Percentiles rank a stretch among this genome's conserved stretches.
phyloP scores from a whole-genome alignment of 1,140 invertebrate genomes.

The Papilio machaon region DNA sequence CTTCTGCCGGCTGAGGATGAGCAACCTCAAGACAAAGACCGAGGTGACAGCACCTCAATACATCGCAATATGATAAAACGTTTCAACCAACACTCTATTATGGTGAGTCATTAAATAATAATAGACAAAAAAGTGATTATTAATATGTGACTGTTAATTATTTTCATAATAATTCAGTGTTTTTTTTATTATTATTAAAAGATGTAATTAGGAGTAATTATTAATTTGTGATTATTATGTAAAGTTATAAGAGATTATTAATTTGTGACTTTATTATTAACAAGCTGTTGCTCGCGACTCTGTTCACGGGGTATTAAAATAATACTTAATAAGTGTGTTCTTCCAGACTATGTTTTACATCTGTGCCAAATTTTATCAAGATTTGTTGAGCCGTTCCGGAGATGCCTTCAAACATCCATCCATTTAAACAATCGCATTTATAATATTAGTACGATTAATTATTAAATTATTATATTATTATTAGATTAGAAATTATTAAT shows the following conservation, averaged over 20 bases:
- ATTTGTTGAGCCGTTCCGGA: too few relatives aligned
- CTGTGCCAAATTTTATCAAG: too few relatives aligned
- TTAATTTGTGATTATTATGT: neutral
- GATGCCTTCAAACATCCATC: neutral
- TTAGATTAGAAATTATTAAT: too few relatives aligned
- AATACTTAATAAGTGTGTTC: too few relatives aligned
- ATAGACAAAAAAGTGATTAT: neutral
- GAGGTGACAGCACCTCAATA: constrained; percentile 87
- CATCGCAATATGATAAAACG: constrained; percentile 97
- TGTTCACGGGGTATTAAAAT: too few relatives aligned
- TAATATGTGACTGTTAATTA: neutral
- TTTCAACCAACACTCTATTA: constrained; percentile 99
- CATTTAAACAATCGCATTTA: too few relatives aligned
- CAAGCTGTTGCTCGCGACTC: too few relatives aligned
- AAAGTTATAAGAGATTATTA: neutral
- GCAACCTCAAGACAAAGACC: constrained; percentile 82
- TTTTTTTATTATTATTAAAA: too few relatives aligned
- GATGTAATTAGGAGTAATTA: neutral
- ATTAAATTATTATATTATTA: too few relatives aligned
- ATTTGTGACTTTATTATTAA: neutral
- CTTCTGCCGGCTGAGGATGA: constrained; percentile 87
- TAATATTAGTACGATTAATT: too few relatives aligned
- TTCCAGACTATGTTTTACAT: too few relatives aligned
- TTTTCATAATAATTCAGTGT: neutral
- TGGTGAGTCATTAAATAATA: constrained; percentile 70